Evolutionary conservation across 2,888 invertebrate genomes (phyloP).

Genomic region (Orchesellides sinensis): DNA sequence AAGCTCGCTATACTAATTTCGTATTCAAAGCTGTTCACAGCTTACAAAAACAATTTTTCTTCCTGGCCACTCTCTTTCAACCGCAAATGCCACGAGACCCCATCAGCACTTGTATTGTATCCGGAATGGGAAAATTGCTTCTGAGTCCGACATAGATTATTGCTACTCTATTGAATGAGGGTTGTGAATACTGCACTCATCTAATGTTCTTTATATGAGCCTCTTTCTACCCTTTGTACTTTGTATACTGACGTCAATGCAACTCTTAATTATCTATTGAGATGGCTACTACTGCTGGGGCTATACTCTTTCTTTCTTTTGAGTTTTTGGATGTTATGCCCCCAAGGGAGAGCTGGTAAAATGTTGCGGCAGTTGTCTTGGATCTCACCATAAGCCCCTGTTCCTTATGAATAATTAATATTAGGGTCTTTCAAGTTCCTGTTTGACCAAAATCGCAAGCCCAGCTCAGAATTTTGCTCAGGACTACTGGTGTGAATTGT

Average conservation of each 20-base stretch:
- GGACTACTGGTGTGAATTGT: constrained; percentile 21
- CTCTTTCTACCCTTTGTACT: background rate
- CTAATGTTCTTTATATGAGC: background rate
- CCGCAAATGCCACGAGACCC: constrained; percentile 60
- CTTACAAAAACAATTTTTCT: constrained; percentile 61
- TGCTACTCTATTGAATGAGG: constrained; percentile 45
- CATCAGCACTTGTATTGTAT: constrained; percentile 40
- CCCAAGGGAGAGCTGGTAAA: constrained; percentile 48
- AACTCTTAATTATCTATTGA: constrained; percentile 24
- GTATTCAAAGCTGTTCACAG: constrained; percentile 58
- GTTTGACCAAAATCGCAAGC: constrained; percentile 42
- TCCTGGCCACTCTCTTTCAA: constrained; percentile 49
- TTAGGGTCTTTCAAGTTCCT: constrained; percentile 43
- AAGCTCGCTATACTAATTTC: constrained; percentile 28
- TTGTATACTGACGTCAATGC: constrained; percentile 36
- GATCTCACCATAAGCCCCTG: constrained; percentile 59
- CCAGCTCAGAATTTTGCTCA: constrained; percentile 5
- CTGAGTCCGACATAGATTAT: constrained; percentile 35
- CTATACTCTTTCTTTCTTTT: constrained; percentile 16
- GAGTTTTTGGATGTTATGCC: constrained; percentile 13
- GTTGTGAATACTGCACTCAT: constrained; percentile 1
- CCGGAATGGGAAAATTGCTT: constrained; percentile 15
- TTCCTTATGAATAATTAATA: constrained; percentile 65
- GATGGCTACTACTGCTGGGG: background rate
- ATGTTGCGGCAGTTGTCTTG: constrained; percentile 59